Evolutionary conservation across 2,113 vertebrate species (phyloP).

Genomic region (Zosterops japonicus): DNA sequence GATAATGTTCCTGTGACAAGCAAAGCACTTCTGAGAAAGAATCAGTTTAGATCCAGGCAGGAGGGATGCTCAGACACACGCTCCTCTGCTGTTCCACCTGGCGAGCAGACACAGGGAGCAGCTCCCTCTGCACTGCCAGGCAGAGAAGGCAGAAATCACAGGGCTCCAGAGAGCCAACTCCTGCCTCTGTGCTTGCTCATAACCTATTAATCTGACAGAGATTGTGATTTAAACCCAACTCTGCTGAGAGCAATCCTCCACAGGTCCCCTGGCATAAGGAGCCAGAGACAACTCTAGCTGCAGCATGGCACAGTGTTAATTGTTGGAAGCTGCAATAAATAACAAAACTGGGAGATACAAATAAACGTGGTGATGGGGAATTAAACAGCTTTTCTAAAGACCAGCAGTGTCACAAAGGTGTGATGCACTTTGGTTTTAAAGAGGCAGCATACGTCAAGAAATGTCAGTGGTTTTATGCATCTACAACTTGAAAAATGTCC

Average conservation of each 20-base stretch:
- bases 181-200: not conserved
- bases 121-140: not conserved
- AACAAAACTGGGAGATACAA: not conserved
- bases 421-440: not conserved
- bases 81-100: not conserved
- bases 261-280: not conserved
- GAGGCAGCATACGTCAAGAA: not conserved
- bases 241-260: not conserved
- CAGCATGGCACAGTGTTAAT: not conserved
- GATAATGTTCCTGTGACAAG: not conserved
- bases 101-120: not conserved
- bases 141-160: not conserved
- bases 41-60: not conserved
- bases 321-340: not conserved
- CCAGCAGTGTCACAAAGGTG: not conserved
- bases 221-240: not conserved
- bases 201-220: not conserved
- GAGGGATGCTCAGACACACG: rapidly evolving
- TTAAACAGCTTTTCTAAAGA: not conserved
- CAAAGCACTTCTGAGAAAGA: not conserved
- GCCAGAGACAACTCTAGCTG: not conserved
- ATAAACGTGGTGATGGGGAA: not conserved
- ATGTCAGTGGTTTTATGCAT: not conserved
- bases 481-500: not conserved
- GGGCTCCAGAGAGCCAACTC: not conserved